Conservation (phyloP, 2,888 invertebrate species). For the Limnephilus rhombicus region DNA sequence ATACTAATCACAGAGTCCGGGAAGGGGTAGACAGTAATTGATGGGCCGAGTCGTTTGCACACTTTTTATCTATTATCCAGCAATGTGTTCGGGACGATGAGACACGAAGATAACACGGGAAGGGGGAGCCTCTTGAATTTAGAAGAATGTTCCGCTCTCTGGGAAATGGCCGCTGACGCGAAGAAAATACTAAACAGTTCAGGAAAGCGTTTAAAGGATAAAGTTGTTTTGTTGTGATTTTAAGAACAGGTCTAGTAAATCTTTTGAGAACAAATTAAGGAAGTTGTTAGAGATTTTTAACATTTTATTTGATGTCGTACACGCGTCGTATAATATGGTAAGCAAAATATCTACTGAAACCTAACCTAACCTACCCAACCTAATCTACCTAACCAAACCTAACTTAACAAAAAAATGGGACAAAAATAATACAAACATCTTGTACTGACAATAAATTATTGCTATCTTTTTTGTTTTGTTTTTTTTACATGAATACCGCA, state of each 20-base stretch:
- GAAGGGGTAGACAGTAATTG: slow-evolving; percentile 34
- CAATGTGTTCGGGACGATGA: slow-evolving; percentile 24
- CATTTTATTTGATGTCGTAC: too few relatives aligned
- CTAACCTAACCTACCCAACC: too few relatives aligned
- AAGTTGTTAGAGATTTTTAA: too few relatives aligned
- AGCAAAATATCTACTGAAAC: too few relatives aligned
- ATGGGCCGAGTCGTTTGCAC: slow-evolving; percentile 32
- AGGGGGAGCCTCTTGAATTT: not conserved
- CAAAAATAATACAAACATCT: too few relatives aligned
- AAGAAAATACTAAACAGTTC: not conserved
- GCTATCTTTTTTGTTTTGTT: too few relatives aligned
- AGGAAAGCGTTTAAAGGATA: not conserved
- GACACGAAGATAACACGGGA: not conserved
- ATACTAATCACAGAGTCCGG: slow-evolving; percentile 34
- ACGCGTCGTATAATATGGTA: too few relatives aligned
- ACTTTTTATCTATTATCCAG: slow-evolving; percentile 31
- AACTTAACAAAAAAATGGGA: too few relatives aligned
- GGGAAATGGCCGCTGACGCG: not conserved
- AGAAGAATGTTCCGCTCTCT: not conserved
- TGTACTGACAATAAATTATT: too few relatives aligned
- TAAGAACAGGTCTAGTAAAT: not conserved
- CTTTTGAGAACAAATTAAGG: not conserved
- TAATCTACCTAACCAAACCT: too few relatives aligned
- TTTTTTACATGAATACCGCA: too few relatives aligned
- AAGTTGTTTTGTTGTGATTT: not conserved